Evolutionary conservation across 2,797 vertebrate genomes (phyloP), one percentile per base, ranked within the genome.

Genomic region (Crypturellus tataupa): DNA sequence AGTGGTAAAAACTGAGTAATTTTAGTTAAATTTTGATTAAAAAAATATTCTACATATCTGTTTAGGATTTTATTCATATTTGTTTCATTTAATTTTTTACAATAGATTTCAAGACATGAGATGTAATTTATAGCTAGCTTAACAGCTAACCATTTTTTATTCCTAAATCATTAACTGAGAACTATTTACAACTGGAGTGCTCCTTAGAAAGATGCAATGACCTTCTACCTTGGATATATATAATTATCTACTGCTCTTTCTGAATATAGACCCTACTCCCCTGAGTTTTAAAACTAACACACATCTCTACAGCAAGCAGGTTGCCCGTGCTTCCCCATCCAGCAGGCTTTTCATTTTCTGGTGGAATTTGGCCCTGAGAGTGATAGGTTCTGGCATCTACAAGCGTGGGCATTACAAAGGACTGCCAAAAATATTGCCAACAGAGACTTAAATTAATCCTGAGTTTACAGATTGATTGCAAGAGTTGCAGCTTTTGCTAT

Each of bases 1-100:
- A 19, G 80, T 58, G 33, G 17, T 67, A 93, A 15, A 71, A 20
- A 72, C 49, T 87, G 63, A 63, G n/a, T 65, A 60, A 75, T 93
- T 87, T 85, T 89, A 10, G 31, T 82, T 18, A 55, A 55, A 31
- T 55, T 56, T 56, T 56, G 55, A 56, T n/a, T 67, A 46, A 29
- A 89, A 67, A 20, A 56, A 81, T 71, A 46, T 79, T 77, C 39
- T 64, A 70, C 35, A 5, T 15, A 46, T 78, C 23, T 39, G n/a
- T 90, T 93, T 90, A 51, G 58, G 63, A 56, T 93, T 94, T 87
- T 79, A 19, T 27, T 85, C 77, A 2, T 70, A 59, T 73, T 42
- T 89, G 18, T 77, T 93, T 33, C 24, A 12, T 89, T 71, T 93
- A 69, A 4, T 88, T 68, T 64, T 55, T 87, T 86, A 51, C 33